Percentiles rank a stretch among this genome's conserved stretches.
Evolutionary conservation across 2,113 vertebrate genomes (phyloP).

Genomic region (Cynoglossus semilaevis): DNA sequence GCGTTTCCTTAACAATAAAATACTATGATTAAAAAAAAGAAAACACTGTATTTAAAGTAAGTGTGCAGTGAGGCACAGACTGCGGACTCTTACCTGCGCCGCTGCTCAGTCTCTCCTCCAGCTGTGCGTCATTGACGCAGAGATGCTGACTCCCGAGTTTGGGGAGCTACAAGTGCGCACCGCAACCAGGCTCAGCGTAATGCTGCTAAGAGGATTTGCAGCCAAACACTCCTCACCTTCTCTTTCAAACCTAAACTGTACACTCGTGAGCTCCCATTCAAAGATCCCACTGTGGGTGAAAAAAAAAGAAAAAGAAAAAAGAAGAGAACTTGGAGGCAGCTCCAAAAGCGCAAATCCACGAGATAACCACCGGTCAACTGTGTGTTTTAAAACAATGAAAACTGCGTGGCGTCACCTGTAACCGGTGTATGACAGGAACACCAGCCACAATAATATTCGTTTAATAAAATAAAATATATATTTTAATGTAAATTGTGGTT

Average conservation of each 20-base stretch:
- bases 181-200: conserved; percentile 77
- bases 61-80: background rate
- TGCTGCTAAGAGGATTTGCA: conserved; percentile 84
- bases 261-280: background rate
- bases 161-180: conserved; percentile 77
- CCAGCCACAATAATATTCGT: too few species aligned
- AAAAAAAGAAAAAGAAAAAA: too few species aligned
- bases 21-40: background rate
- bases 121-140: conserved; percentile 57
- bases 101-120: conserved; percentile 42
- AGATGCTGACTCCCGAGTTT: conserved; percentile 62
- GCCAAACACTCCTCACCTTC: conserved; percentile 47
- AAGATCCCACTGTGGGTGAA: too few species aligned
- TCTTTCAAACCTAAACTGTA: conserved; percentile 38
- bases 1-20: background rate
- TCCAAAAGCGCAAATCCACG: too few species aligned
- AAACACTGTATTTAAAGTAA: background rate
- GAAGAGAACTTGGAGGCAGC: too few species aligned
- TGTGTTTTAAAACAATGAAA: too few species aligned
- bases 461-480: too few species aligned
- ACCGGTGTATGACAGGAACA: too few species aligned
- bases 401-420: too few species aligned
- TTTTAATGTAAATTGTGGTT: too few species aligned
- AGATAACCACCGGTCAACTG: too few species aligned
- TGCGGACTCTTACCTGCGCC: conserved; percentile 51